Conservation (phyloP, 2,113 vertebrate species). For the Cromileptes altivelis region DNA sequence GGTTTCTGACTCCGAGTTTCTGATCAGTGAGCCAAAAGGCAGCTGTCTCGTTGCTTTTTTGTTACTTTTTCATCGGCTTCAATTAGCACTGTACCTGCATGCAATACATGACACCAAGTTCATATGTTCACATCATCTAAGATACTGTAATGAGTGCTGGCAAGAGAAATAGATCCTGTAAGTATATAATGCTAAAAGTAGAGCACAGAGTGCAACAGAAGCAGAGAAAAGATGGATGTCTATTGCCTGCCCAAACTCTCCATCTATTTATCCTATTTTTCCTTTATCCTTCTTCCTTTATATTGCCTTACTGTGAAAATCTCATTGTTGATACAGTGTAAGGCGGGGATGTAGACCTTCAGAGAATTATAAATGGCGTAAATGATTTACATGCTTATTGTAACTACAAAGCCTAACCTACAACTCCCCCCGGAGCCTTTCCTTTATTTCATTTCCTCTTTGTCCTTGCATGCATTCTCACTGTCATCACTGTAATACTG, state of each 20-base stretch:
- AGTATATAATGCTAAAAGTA: background rate
- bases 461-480: slow-evolving; percentile 3
- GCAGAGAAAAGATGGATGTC: background rate
- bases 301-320: background rate
- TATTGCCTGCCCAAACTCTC: background rate
- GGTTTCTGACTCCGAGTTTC: background rate
- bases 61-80: background rate
- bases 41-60: background rate
- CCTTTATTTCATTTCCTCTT: background rate
- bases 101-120: background rate
- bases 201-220: background rate
- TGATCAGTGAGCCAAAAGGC: background rate
- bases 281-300: background rate
- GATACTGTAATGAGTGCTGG: background rate
- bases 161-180: background rate
- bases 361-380: slow-evolving; percentile 4
- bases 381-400: slow-evolving; percentile 9
- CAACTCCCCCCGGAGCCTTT: background rate
- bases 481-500: slow-evolving; percentile 9
- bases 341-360: background rate
- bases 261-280: background rate
- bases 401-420: background rate
- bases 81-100: background rate
- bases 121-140: background rate
- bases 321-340: background rate